A percentile compares a stretch with the other conserved stretches of the same genome.
phyloP scores from a whole-genome alignment of 2,113 vertebrate species.

The Eublepharis macularius region DNA sequence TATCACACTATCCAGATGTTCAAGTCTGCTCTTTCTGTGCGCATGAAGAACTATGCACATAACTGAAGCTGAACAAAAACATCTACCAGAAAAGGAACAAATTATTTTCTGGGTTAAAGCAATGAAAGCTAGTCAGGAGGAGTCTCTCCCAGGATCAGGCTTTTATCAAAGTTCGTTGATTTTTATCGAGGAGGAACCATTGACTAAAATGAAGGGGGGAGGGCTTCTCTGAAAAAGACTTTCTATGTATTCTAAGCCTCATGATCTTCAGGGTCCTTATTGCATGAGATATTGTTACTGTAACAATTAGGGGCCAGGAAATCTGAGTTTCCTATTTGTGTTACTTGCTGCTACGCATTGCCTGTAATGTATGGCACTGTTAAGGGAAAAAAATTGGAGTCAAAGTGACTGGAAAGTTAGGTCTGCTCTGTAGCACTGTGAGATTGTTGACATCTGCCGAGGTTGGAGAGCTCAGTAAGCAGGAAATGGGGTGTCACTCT shows the following conservation, averaged over 20 bases:
- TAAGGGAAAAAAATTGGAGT: conserved; percentile 80
- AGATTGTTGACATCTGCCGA: conserved; percentile 98
- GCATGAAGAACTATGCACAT: conserved; percentile 47
- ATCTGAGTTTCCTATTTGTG: conserved; percentile 73
- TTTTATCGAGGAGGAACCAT: conserved; percentile 67
- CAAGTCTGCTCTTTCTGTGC: conserved; percentile 72
- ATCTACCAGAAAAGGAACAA: conserved; percentile 44
- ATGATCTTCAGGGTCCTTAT: conserved; percentile 48
- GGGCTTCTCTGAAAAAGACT: conserved; percentile 32
- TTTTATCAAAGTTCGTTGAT: conserved; percentile 57
- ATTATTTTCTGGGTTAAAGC: conserved; percentile 33
- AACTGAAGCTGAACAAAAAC: conserved; percentile 30
- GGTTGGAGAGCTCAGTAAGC: conserved; percentile 98
- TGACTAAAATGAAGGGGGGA: conserved; percentile 31
- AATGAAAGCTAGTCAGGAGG: conserved; percentile 56
- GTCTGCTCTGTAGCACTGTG: conserved; percentile 85
- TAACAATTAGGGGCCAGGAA: conserved; percentile 73
- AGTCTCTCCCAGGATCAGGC: conserved; percentile 37
- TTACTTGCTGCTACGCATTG: conserved; percentile 81
- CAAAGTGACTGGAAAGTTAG: conserved; percentile 87
- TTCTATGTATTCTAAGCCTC: conserved; percentile 23
- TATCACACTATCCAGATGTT: conserved; percentile 79
- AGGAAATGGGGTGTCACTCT: conserved; percentile 99
- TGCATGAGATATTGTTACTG: conserved; percentile 53
- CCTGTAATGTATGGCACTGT: conserved; percentile 83